Percentiles rank a stretch among this genome's conserved stretches.
Evolutionary conservation across 2,888 invertebrate genomes (phyloP).

Genomic region (Loripinus fragilis): DNA sequence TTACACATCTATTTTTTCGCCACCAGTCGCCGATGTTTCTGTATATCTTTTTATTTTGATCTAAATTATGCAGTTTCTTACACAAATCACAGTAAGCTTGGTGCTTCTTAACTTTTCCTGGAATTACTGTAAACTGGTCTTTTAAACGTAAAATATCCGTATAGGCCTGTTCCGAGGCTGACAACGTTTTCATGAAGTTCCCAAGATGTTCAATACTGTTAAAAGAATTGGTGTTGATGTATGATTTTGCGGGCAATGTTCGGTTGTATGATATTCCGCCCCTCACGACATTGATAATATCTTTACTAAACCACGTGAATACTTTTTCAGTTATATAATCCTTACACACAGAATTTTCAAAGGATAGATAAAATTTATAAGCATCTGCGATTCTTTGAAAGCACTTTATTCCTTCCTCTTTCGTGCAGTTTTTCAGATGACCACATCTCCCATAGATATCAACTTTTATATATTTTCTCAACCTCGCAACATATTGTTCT

Average conservation of each 20-base stretch:
- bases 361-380: slow-evolving; percentile 63
- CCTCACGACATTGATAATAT: slow-evolving; percentile 51
- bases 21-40: slow-evolving; percentile 32
- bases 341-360: slow-evolving; percentile 58
- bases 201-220: slow-evolving; percentile 32
- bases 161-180: slow-evolving; percentile 33
- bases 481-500: slow-evolving; percentile 42
- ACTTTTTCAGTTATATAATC: slow-evolving; percentile 62
- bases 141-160: slow-evolving; percentile 32
- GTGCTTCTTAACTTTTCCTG: slow-evolving; percentile 5
- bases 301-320: slow-evolving; percentile 46
- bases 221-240: slow-evolving; percentile 52
- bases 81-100: slow-evolving; percentile 45
- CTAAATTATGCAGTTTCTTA: slow-evolving; percentile 34
- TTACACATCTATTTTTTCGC: slow-evolving; percentile 32
- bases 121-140: slow-evolving; percentile 23
- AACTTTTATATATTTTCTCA: slow-evolving; percentile 41
- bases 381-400: slow-evolving; percentile 34
- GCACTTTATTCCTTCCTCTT: slow-evolving; percentile 33
- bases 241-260: slow-evolving; percentile 47
- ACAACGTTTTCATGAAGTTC: slow-evolving; percentile 32
- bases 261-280: slow-evolving; percentile 44
- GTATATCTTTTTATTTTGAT: slow-evolving; percentile 26
- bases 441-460: slow-evolving; percentile 57
- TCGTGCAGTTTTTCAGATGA: slow-evolving; percentile 37